Percentiles rank a stretch among this genome's conserved stretches.
These are phyloP conservation scores for Hucho hucho DNA, from an alignment of 2,113 vertebrate species.

Conservation along the genomic window DNA sequence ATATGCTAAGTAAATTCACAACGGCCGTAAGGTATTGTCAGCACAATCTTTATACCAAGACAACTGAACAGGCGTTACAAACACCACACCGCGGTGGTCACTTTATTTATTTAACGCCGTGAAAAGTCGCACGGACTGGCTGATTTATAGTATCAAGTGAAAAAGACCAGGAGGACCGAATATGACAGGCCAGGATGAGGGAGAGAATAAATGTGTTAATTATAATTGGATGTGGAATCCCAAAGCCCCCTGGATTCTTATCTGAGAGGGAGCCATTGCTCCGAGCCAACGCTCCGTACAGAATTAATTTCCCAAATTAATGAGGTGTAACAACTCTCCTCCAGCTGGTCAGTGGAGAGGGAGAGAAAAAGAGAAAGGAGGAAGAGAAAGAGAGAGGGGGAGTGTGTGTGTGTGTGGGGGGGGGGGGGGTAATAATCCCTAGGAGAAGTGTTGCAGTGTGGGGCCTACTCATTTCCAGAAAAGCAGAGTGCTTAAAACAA, in stretches of 20 bases:
- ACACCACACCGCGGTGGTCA: not conserved
- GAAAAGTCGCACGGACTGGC: slow-evolving; percentile 9
- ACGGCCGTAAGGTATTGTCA: too few relatives aligned
- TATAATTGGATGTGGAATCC: slow-evolving; percentile 29
- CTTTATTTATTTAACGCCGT: not conserved
- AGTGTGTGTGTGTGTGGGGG: slow-evolving; percentile 28
- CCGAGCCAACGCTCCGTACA: slow-evolving; percentile 52
- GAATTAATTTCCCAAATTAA: slow-evolving; percentile 64
- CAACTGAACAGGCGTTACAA: not conserved
- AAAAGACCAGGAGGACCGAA: not conserved
- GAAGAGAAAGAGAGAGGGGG: not conserved
- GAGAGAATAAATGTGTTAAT: slow-evolving; percentile 57
- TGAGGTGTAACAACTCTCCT: slow-evolving; percentile 62
- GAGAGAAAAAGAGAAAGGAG: too few relatives aligned
- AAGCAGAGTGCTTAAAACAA: too few relatives aligned
- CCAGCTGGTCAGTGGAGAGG: slow-evolving; percentile 26
- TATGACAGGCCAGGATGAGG: not conserved
- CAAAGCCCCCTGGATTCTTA: slow-evolving; percentile 53
- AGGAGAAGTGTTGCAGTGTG: slow-evolving; percentile 31
- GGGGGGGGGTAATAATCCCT: slow-evolving; percentile 45
- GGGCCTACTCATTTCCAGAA: not conserved
- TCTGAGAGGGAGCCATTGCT: slow-evolving; percentile 54
- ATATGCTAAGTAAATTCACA: too few relatives aligned
- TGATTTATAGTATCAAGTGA: not conserved
- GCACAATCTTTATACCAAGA: too few relatives aligned